Base-by-base conservation (phyloP, 2,888 invertebrate genomes). In the Nemurella pictetii region DNA sequence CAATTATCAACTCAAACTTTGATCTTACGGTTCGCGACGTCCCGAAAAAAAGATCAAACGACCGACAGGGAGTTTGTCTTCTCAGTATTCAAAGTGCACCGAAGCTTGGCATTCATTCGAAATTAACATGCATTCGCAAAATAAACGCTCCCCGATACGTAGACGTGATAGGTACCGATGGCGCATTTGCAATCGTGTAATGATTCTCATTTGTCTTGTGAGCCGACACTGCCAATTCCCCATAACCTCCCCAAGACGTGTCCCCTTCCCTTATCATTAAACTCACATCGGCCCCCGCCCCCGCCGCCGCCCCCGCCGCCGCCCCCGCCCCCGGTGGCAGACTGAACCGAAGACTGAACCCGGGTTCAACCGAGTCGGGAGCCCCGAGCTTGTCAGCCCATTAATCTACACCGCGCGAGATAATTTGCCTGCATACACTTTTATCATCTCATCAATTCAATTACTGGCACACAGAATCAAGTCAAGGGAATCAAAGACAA, bases 361-460 rank as follows among this genome's bases (percentile, higher is more conserved):
- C 73, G 20, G n/a, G 20, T 25, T 27, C 77, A 25, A 5, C 26
- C 26, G 4, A 9, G 5, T 15, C 12, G 26, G 4, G 26, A 9
- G 12, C 77, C 77, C 77, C 77, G 12, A 20, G 3, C 73, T 27
- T 77, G 77, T 28, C 77, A 27, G 77, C 2, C 77, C 77, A 77
- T 77, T 77, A 77, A 77, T 77, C 77, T 77, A 77, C 32, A 32
- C 32, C 32, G 32, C 32, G 77, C 15, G 26, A 27, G 77, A 77
- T 77, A 77, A 77, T 77, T 77, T 77, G 77, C 77, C 77, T 4
- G 77, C 77, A 27, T n/a, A n/a, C 77, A 77, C 26, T 77, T 77
- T 77, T 77, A 77, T 77, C 77, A 77, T 77, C 77, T 77, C 77
- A 77, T 77, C 77, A 77, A 26, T 77, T 77, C 77, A 77, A 77